Percentiles rank a stretch among this genome's conserved stretches.
Evolutionary conservation across 2,797 vertebrate species (phyloP).

Genomic region (Rhinatrema bivittatum): DNA sequence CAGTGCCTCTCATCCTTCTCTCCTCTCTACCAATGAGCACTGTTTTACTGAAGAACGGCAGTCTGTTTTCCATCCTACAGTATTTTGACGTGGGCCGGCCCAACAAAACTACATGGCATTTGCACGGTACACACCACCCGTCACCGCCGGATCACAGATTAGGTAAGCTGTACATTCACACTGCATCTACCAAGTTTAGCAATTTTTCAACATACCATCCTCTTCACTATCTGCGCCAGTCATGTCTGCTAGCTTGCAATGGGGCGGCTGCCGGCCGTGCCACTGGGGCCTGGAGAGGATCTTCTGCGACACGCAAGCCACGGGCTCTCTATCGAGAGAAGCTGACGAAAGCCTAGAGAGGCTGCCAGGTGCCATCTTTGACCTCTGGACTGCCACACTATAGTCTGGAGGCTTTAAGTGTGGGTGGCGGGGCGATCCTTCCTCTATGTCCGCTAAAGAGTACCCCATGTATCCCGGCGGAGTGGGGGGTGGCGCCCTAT

Average conservation of each 20-base stretch:
- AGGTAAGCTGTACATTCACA: no score
- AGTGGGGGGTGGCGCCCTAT: constrained; percentile 90
- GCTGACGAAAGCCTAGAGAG: constrained; percentile 53
- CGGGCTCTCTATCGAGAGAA: constrained; percentile 44
- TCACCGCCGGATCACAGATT: no score
- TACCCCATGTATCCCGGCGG: constrained; percentile 95
- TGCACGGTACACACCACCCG: no score
- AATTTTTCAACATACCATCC: constrained; percentile 74
- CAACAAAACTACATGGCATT: no score
- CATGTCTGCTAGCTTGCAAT: constrained; percentile 55
- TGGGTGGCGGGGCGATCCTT: constrained; percentile 66
- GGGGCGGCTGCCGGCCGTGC: constrained; percentile 48
- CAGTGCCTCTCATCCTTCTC: no score
- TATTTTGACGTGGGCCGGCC: no score
- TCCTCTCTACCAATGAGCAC: no score
- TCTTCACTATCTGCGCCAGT: constrained; percentile 75
- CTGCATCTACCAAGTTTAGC: constrained; percentile 16
- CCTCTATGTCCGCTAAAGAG: constrained; percentile 80
- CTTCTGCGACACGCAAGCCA: constrained; percentile 58
- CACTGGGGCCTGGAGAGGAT: constrained; percentile 52
- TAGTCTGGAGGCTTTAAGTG: constrained; percentile 91
- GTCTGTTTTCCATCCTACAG: no score
- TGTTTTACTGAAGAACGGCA: no score
- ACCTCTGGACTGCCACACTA: constrained; percentile 93
- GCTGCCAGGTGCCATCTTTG: constrained; percentile 77